phyloP scores from a whole-genome alignment of 1,140 invertebrate genomes.

The Samia ricini region DNA sequence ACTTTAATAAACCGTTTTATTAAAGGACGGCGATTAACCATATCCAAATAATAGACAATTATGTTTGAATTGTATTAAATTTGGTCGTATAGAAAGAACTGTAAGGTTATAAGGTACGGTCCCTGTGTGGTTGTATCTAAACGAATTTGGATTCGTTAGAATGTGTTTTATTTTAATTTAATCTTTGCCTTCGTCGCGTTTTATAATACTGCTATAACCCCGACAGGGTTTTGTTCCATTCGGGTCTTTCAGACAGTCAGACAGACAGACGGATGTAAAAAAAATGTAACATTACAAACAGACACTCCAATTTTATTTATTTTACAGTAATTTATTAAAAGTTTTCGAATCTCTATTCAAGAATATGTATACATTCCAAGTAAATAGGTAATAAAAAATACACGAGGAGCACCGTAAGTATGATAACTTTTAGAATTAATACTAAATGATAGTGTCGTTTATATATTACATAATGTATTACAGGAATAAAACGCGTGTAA shows the following conservation, averaged over 20 bases:
- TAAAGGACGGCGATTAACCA: no score
- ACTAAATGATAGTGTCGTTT: not conserved
- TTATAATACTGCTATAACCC: slow-evolving; percentile 13
- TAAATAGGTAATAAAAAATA: no score
- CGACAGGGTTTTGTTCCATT: slow-evolving; percentile 11
- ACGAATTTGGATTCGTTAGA: not conserved
- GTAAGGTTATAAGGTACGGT: not conserved
- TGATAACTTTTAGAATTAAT: not conserved
- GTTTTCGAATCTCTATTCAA: no score
- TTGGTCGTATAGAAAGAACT: not conserved
- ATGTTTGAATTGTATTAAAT: not conserved
- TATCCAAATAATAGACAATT: slow-evolving; percentile 3
- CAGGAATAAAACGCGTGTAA: slow-evolving; percentile 1
- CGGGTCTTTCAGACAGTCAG: no score
- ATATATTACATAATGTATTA: not conserved
- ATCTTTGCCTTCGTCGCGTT: slow-evolving; percentile 11
- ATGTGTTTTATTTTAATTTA: slow-evolving; percentile 18
- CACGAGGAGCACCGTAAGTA: not conserved
- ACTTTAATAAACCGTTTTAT: no score
- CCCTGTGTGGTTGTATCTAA: not conserved
- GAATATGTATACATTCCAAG: no score
- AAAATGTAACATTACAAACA: no score
- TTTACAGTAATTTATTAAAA: no score
- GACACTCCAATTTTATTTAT: no score
- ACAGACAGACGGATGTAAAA: no score